Evolutionary conservation across 2,113 vertebrate genomes (phyloP).

Genomic region (Amphiprion percula): DNA sequence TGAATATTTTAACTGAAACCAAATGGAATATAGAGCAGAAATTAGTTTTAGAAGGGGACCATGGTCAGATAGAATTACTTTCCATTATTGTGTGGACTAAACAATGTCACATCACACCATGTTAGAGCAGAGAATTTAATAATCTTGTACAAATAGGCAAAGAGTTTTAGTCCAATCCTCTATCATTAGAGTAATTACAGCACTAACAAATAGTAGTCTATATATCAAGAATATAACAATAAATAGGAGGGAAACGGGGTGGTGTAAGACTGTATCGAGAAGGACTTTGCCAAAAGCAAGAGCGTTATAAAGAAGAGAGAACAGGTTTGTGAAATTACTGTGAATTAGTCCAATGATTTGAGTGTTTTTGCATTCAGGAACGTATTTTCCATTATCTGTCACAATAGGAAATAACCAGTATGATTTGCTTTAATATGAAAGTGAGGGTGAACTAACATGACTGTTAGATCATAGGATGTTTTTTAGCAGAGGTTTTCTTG

Average conservation of each 20-base stretch:
- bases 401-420: background rate
- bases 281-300: background rate
- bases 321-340: background rate
- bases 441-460: background rate
- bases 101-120: conserved; percentile 9
- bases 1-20: conserved; percentile 53
- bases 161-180: background rate
- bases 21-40: conserved; percentile 36
- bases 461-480: background rate
- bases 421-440: background rate
- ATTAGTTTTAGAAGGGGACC: conserved; percentile 26
- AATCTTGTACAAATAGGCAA: conserved; percentile 18
- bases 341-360: background rate
- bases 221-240: background rate
- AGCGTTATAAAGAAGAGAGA: background rate
- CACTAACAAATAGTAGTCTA: background rate
- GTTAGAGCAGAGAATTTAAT: conserved; percentile 36
- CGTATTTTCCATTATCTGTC: background rate
- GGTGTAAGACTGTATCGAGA: background rate
- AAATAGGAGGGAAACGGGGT: background rate
- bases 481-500: background rate
- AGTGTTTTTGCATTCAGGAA: background rate
- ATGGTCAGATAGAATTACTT: conserved; percentile 52
- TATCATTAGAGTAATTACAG: conserved; percentile 11
- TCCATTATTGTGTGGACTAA: conserved; percentile 46